A percentile compares a stretch with the other conserved stretches of the same genome.
These are phyloP conservation scores for Drosophila merina DNA, from an alignment of 2,888 invertebrate species.

Conservation along the genomic window DNA sequence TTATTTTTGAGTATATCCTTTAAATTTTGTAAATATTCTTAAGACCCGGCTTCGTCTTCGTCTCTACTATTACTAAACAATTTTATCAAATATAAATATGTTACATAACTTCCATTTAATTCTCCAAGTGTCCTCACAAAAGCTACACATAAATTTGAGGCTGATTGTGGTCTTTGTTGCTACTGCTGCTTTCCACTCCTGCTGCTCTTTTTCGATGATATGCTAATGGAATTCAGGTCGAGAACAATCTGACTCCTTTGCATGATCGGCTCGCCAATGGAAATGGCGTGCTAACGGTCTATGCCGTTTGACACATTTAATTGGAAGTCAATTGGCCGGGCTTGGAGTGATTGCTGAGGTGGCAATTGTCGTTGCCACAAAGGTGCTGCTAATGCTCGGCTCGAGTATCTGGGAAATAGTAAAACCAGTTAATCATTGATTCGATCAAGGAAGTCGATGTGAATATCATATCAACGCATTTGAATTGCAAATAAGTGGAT, in stretches of 20 bases:
- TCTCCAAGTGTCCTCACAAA: conserved; percentile 13
- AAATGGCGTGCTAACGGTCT: conserved; percentile 40
- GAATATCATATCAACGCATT: conserved; percentile 14
- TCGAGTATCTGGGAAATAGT: conserved; percentile 13
- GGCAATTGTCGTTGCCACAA: conserved; percentile 37
- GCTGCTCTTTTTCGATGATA: conserved; percentile 49
- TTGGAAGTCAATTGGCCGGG: conserved; percentile 69
- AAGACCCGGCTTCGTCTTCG: too few relatives aligned
- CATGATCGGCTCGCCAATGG: conserved; percentile 18
- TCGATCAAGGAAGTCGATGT: conserved; percentile 34
- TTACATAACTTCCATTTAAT: neutral
- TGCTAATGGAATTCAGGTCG: conserved; percentile 69
- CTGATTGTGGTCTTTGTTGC: conserved; percentile 30
- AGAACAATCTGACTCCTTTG: conserved; percentile 43
- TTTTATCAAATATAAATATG: neutral
- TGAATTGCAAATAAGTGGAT: conserved; percentile 18
- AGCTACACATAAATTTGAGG: conserved; percentile 62
- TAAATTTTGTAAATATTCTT: neutral
- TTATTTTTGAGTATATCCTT: neutral
- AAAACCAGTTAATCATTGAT: conserved; percentile 36
- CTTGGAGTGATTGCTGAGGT: conserved; percentile 38
- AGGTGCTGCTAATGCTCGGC: conserved; percentile 9
- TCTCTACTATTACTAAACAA: too few relatives aligned
- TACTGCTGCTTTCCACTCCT: conserved; percentile 25
- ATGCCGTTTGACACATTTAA: conserved; percentile 62